Percentiles rank a stretch among this genome's conserved stretches.
Conservation (phyloP, 2,888 invertebrate genomes). For the Diploptera punctata region DNA sequence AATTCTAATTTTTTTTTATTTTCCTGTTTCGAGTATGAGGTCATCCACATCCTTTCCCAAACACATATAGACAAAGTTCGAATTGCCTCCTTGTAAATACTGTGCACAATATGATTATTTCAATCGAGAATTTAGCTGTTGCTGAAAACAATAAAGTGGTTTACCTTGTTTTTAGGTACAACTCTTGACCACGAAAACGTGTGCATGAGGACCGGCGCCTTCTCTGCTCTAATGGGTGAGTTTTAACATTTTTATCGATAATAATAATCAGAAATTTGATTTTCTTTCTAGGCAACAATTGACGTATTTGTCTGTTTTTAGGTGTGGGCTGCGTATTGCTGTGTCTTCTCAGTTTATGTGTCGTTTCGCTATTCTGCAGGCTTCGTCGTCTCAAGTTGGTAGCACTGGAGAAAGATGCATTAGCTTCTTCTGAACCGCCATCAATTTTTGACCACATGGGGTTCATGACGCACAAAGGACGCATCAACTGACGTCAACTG, state of each 20-base stretch:
- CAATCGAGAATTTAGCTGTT: no score
- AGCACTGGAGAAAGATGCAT: slow-evolving; percentile 40
- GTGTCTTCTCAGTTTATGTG: slow-evolving; percentile 73
- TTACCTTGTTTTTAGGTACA: slow-evolving; percentile 40
- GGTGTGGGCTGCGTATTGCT: slow-evolving; percentile 70
- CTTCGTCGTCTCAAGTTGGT: slow-evolving; percentile 63
- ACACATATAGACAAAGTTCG: background rate
- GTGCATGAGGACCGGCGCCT: slow-evolving; percentile 65
- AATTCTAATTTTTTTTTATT: background rate
- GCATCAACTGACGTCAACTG: slow-evolving; percentile 59
- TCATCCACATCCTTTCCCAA: no score
- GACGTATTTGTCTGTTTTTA: slow-evolving; percentile 25
- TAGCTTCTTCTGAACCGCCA: slow-evolving; percentile 2
- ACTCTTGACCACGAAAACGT: slow-evolving; percentile 61
- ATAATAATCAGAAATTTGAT: background rate
- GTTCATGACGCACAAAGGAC: slow-evolving; percentile 69
- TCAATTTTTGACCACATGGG: slow-evolving; percentile 54
- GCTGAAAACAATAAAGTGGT: background rate
- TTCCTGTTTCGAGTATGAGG: no score
- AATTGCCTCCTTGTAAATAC: no score
- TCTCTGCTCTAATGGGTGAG: slow-evolving; percentile 68
- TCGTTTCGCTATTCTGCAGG: slow-evolving; percentile 78
- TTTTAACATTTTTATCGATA: background rate
- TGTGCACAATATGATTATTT: no score
- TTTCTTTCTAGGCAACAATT: background rate